Evolutionary conservation across 2,888 invertebrate genomes (phyloP).

Genomic region (Chironomus tentans): DNA sequence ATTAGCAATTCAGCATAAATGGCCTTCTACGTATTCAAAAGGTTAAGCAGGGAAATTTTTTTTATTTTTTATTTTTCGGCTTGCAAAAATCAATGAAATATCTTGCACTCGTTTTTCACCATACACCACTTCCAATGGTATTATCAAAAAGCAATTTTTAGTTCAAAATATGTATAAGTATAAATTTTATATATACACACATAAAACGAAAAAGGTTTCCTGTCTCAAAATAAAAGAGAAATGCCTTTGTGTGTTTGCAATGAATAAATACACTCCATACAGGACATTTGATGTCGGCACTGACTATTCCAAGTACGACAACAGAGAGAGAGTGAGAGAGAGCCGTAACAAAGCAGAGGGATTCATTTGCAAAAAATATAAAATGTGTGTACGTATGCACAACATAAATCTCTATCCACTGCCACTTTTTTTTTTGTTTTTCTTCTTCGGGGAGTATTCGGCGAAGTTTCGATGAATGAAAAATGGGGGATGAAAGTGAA

Average conservation of each 20-base stretch:
- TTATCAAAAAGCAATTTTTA: constrained; percentile 26
- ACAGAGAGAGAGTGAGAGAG: no score
- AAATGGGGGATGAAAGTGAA: constrained; percentile 7
- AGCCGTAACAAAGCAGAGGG: neutral
- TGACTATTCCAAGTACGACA: neutral
- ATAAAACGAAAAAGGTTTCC: constrained; percentile 1
- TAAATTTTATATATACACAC: neutral
- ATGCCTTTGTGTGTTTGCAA: constrained; percentile 12
- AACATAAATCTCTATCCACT: constrained; percentile 9
- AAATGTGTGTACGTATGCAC: neutral
- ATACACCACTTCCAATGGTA: neutral
- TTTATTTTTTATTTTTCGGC: neutral
- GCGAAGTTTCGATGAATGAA: constrained; percentile 15
- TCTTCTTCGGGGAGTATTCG: neutral
- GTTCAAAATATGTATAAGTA: neutral
- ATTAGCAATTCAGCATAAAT: no score
- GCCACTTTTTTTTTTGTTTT: neutral
- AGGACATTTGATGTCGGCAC: constrained; percentile 18
- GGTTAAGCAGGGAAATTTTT: neutral
- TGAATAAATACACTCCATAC: constrained; percentile 11
- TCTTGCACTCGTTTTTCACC: neutral
- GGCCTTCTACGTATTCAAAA: neutral
- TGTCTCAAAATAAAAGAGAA: neutral
- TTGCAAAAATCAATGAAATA: neutral
- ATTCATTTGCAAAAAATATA: constrained; percentile 15